Conservation (phyloP, 2,113 vertebrate species). For the Podilymbus podiceps region DNA sequence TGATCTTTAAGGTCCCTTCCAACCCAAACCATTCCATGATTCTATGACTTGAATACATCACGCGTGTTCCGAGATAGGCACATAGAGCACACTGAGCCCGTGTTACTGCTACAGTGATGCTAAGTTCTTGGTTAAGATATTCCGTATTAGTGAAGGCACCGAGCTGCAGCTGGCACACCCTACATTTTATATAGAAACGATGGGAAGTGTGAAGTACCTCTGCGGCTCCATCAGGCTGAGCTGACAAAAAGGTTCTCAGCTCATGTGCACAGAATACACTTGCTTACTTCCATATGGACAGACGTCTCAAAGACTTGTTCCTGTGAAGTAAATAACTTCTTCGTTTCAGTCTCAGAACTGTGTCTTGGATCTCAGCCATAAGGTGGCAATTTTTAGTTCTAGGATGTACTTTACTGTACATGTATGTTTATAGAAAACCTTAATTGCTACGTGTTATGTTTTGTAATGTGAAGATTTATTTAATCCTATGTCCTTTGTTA, state of each 20-base stretch:
- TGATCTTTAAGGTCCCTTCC: no score
- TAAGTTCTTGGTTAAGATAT: not conserved
- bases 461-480: not conserved
- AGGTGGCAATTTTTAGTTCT: not conserved
- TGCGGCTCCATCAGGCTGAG: not conserved
- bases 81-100: fast-evolving
- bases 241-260: not conserved
- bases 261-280: not conserved
- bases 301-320: not conserved
- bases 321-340: not conserved
- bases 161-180: not conserved
- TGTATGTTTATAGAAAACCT: not conserved
- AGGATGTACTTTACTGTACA: not conserved
- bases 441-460: fast-evolving
- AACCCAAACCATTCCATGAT: no score
- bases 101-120: not conserved
- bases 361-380: not conserved
- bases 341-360: not conserved
- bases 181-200: fast-evolving
- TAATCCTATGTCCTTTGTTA: not conserved
- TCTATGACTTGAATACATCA: no score
- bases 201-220: not conserved
- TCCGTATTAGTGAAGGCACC: fast-evolving
- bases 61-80: not conserved
- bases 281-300: not conserved